Evolutionary conservation across 2,113 vertebrate genomes (phyloP).

Genomic region (Trichomycterus rosablanca): DNA sequence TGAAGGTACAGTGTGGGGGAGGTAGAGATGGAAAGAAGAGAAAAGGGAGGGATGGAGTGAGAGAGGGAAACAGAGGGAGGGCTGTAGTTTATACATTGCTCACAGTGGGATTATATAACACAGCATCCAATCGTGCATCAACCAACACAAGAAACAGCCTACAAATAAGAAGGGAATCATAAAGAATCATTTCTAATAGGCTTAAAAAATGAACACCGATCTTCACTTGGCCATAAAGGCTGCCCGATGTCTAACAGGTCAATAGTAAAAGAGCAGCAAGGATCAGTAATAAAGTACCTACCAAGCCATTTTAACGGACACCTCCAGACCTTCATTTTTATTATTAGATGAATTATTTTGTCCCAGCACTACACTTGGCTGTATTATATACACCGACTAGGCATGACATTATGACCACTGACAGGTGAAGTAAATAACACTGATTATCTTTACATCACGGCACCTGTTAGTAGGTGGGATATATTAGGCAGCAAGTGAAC

Average conservation of each 20-base stretch:
- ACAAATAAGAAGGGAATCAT: slow-evolving; percentile 12
- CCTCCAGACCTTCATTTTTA: too few relatives aligned
- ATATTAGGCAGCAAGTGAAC: too few relatives aligned
- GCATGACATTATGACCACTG: too few relatives aligned
- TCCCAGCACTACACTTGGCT: too few relatives aligned
- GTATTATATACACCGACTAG: too few relatives aligned
- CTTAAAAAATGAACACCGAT: slow-evolving; percentile 1
- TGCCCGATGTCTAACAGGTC: neutral
- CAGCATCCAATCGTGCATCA: slow-evolving; percentile 52
- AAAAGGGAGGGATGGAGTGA: slow-evolving; percentile 33
- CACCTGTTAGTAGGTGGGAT: too few relatives aligned
- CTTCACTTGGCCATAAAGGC: neutral
- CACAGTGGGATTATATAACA: slow-evolving; percentile 56
- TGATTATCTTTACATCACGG: too few relatives aligned
- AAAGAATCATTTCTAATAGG: neutral
- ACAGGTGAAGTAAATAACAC: too few relatives aligned
- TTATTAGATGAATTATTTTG: too few relatives aligned
- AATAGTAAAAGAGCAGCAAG: neutral
- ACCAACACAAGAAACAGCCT: slow-evolving; percentile 41
- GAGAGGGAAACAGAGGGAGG: slow-evolving; percentile 13
- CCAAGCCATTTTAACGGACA: neutral
- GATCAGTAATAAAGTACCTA: too few relatives aligned
- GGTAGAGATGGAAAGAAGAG: slow-evolving; percentile 25
- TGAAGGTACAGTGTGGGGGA: slow-evolving; percentile 23
- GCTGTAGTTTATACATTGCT: slow-evolving; percentile 34